Conservation (phyloP, 1,140 invertebrate species). For the Elymnias hypermnestra region DNA sequence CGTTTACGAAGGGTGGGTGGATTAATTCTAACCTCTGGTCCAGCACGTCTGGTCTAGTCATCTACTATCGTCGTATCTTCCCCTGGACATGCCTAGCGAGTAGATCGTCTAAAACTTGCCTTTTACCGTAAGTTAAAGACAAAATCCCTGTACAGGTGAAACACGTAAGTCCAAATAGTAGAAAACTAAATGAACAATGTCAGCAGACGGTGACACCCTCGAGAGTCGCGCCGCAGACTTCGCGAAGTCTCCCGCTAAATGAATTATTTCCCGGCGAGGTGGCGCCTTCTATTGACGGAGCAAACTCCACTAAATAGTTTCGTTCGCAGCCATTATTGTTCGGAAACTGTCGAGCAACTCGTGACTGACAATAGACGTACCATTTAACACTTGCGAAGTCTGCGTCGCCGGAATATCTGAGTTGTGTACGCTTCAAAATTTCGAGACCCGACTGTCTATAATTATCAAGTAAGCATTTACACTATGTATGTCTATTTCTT, state of each 20-base stretch:
- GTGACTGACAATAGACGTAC: constrained; percentile 46
- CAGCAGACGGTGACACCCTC: constrained; percentile 21
- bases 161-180: not conserved
- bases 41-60: too few relatives aligned
- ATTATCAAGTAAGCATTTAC: too few relatives aligned
- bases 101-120: too few relatives aligned
- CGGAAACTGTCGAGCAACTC: constrained; percentile 54
- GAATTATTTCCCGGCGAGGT: constrained; percentile 65
- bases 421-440: not conserved
- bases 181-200: constrained; percentile 25
- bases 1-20: too few relatives aligned
- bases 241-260: constrained; percentile 58
- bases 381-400: constrained; percentile 14
- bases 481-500: too few relatives aligned
- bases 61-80: too few relatives aligned
- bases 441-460: too few relatives aligned
- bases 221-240: constrained; percentile 31
- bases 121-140: too few relatives aligned
- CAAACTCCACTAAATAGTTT: constrained; percentile 71
- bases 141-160: too few relatives aligned
- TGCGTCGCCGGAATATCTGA: constrained; percentile 12
- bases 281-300: constrained; percentile 62
- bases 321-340: constrained; percentile 68
- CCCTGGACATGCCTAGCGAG: too few relatives aligned
- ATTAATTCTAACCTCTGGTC: too few relatives aligned